A percentile compares a stretch with the other conserved stretches of the same genome.
Conservation (phyloP, 2,888 invertebrate species). For the Andrena trimmerana region DNA sequence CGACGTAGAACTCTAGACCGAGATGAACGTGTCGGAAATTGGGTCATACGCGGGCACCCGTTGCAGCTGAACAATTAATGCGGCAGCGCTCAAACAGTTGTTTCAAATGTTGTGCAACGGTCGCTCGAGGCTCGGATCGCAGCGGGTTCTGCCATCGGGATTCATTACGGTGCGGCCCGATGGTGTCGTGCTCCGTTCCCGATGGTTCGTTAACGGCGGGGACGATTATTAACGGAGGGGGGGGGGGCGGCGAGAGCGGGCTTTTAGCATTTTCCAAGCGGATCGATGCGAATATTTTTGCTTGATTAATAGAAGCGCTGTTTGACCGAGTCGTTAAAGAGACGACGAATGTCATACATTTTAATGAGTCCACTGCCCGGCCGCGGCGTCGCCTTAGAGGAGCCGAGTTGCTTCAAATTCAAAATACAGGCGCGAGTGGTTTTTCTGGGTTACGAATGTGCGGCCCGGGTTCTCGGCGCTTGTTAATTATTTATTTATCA, state of each 20-base stretch:
- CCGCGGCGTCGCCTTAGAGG: slow-evolving; percentile 1
- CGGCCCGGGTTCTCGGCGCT: neutral
- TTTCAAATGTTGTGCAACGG: slow-evolving; percentile 31
- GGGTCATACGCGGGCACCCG: slow-evolving; percentile 42
- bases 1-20: neutral
- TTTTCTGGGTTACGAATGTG: neutral
- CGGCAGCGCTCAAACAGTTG: slow-evolving; percentile 12
- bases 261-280: neutral
- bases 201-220: neutral
- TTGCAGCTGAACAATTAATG: slow-evolving; percentile 49
- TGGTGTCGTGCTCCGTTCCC: neutral
- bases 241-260: neutral
- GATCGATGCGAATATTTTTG: slow-evolving; percentile 4
- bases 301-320: neutral
- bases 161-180: neutral
- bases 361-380: slow-evolving; percentile 17
- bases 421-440: slow-evolving; percentile 5
- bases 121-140: neutral
- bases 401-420: slow-evolving; percentile 24
- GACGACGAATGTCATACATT: slow-evolving; percentile 39
- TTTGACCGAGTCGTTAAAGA: neutral
- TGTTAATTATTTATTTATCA: neutral
- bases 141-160: too few species aligned
- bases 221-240: neutral
- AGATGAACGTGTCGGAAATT: slow-evolving; percentile 52